Evolutionary conservation across 2,113 vertebrate species (phyloP).

Genomic region (Cyanoliseus patagonus): DNA sequence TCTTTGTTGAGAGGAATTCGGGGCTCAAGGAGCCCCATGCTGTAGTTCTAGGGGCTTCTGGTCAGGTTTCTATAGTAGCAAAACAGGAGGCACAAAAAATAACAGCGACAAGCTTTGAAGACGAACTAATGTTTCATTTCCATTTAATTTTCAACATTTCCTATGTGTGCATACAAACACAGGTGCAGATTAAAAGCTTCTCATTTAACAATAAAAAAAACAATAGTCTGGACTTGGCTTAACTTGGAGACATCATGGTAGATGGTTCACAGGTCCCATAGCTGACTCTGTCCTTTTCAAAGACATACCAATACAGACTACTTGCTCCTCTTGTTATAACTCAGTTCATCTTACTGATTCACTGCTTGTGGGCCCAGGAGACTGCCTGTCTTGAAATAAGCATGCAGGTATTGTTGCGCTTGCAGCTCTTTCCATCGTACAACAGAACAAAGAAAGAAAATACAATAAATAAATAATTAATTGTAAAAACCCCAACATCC

Average conservation of each 20-base stretch:
- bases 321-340: background rate
- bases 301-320: background rate
- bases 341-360: background rate
- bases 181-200: background rate
- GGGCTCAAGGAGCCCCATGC: background rate
- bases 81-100: background rate
- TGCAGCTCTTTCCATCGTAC: background rate
- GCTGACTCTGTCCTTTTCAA: background rate
- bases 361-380: background rate
- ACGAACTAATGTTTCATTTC: background rate
- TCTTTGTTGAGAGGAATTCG: background rate
- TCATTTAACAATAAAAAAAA: background rate
- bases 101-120: background rate
- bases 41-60: background rate
- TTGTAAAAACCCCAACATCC: background rate
- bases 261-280: background rate
- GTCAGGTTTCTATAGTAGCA: background rate
- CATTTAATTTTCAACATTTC: background rate
- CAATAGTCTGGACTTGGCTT: background rate
- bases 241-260: rapidly evolving
- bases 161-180: background rate
- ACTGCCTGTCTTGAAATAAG: background rate
- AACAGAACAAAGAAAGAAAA: background rate
- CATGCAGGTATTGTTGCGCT: background rate
- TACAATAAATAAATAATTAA: background rate